A percentile compares a stretch with the other conserved stretches of the same genome.
Conservation (phyloP, 2,113 vertebrate species). For the Burhinus oedicnemus region DNA sequence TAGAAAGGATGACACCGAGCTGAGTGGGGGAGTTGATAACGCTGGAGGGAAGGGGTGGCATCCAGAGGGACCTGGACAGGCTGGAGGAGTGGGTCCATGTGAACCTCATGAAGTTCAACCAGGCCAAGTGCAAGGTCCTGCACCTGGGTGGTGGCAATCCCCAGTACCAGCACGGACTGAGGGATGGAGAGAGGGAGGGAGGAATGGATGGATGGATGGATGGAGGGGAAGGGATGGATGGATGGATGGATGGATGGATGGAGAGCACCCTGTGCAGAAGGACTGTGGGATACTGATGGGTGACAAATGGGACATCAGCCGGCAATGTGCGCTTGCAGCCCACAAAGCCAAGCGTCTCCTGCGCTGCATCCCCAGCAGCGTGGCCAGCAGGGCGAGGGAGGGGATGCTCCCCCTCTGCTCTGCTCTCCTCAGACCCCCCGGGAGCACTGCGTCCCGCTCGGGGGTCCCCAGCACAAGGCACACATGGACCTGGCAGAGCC, state of each 20-base stretch:
- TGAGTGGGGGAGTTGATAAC: rapidly evolving
- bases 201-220: background rate
- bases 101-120: background rate
- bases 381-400: background rate
- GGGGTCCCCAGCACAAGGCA: no score
- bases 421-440: background rate
- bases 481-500: no score
- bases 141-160: no score
- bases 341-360: background rate
- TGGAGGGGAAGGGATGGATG: background rate
- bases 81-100: background rate
- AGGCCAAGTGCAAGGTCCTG: background rate
- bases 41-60: background rate
- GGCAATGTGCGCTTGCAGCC: background rate
- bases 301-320: background rate
- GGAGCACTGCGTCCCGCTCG: no score
- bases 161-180: background rate
- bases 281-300: background rate
- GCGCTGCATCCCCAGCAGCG: background rate
- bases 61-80: background rate
- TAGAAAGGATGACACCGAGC: background rate
- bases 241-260: background rate
- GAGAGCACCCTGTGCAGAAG: background rate
- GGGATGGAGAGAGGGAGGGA: background rate
- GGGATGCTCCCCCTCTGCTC: background rate